Evolutionary conservation across 2,113 vertebrate genomes (phyloP), one percentile per base, ranked within the genome.

Genomic region (Thunnus thynnus): DNA sequence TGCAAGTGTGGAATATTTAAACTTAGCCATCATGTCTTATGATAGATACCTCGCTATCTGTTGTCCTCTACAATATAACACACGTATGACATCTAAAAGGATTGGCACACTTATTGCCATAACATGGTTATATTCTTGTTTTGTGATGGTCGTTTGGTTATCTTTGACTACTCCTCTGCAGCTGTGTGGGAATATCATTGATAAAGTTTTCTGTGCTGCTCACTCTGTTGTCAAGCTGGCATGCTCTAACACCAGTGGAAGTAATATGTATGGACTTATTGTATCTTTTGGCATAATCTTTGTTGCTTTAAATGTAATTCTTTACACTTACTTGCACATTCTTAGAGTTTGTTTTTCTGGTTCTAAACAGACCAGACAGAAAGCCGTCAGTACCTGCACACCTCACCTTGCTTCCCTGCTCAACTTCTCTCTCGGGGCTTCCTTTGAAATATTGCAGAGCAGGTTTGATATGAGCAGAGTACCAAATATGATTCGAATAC

Each of bases 361-460:
- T 0, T 63, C 60, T 3, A 80, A 55, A 62, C 57, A 76, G 76
- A 77, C 73, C 0, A 55, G 77, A 13, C 77, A 78, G 18, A 89
- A 89, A 64, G 84, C 80, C 0, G 0, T 80, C 75, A 76, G 76
- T 0, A 88, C 83, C 65, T 85, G 86, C 75, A 25, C 55, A 1
- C 86, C 83, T 64, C 86, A 88, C 56, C 50, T 88, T 11, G 62
- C 41, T 3, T 83, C 22, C 87, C 47, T 88, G 2, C 2, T 86
- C 2, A 88, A 78, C 68, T 86, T 84, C 11, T 22, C 22, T 22
- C 22, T 22, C 22, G 22, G 22, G 22, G 22, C 22, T 22, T 22
- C 22, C 22, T 22, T 22, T 22, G 22, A 22, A 22, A 22, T 22
- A 22, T 22, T 22, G 22, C 85, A 89, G 36, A 83, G 41, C 52